phyloP scores from a whole-genome alignment of 2,888 invertebrate species.

The Troides aeacus region DNA sequence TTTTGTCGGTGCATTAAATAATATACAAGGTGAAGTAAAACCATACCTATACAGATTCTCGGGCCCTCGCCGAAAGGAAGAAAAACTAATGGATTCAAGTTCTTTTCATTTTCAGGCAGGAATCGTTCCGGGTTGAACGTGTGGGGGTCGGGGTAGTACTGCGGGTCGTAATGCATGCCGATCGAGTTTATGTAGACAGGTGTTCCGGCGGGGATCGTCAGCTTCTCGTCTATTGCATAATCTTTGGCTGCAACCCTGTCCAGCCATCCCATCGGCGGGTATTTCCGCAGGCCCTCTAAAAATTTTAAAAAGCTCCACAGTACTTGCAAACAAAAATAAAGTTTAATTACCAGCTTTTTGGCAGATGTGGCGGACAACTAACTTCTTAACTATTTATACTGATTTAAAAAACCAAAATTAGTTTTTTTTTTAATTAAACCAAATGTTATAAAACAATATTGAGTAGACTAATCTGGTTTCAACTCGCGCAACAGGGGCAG shows the following conservation, averaged over 20 bases:
- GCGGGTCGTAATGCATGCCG: conserved; percentile 33
- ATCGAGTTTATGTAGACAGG: conserved; percentile 34
- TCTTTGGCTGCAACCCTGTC: conserved; percentile 30
- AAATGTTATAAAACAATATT: no score
- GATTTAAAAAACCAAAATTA: no score
- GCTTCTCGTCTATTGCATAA: conserved; percentile 34
- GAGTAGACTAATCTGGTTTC: no score
- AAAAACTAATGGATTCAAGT: conserved; percentile 30
- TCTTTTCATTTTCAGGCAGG: conserved; percentile 26
- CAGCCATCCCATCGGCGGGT: conserved; percentile 35
- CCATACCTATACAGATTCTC: conserved; percentile 77
- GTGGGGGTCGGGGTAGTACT: conserved; percentile 32
- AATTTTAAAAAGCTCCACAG: not conserved
- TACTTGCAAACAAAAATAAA: no score
- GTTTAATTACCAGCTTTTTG: no score
- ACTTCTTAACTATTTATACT: no score
- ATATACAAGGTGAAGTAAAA: not conserved
- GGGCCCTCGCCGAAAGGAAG: conserved; percentile 39
- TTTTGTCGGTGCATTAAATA: no score
- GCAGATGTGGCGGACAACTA: no score
- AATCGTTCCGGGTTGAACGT: conserved; percentile 34
- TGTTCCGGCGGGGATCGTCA: conserved; percentile 32
- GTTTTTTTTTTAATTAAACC: no score
- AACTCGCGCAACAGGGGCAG: no score
- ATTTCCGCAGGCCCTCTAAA: conserved; percentile 29